Evolutionary conservation across 2,888 invertebrate species (phyloP), one percentile per base, ranked within the genome.

Genomic region (Dugesia japonica): DNA sequence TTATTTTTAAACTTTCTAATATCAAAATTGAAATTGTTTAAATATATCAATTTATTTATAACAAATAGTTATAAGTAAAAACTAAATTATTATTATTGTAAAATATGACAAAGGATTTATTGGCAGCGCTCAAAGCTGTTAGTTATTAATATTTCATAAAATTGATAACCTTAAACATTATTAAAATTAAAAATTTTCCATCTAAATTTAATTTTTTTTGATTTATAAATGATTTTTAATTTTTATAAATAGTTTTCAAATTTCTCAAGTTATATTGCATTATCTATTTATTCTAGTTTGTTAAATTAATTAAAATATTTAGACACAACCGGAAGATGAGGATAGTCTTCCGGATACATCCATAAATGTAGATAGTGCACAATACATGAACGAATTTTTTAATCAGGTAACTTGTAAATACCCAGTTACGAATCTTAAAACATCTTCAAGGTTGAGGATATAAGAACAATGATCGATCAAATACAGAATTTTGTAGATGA

Each of bases 401-500:
- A 26, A 23, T 28, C 71, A 76, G 71, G 76, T 76, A 76, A 76
- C 13, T 42, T 13, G n/a, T 13, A 28, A 42, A 15, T 42, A 13
- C 42, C 26, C n/a, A 26, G 31, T n/a, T n/a, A n/a, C n/a, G n/a
- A n/a, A n/a, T n/a, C n/a, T n/a, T 26, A 76, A 76, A 26, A 27
- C 20, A 26, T 77, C n/a, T 75, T 76, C 27, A 85, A 93, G 92
- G 95, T 97, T 87, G 97, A 98, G 87, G 97, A 98, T 88, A 97
- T 98, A 86, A 90, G 97, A 83, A 94, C 93, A 87, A 97, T 95
- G 92, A 97, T 98, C 88, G 97, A 98, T 87, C 93, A 93, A 88
- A 97, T 99, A 85, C 94, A 95, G 86, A 90, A 91, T 83, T 97
- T 95, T 89, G 98, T 99, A 81, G 97, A 98, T 85, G 95, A 97